Conservation (phyloP, 2,888 invertebrate genomes). For the Athalia rosae region DNA sequence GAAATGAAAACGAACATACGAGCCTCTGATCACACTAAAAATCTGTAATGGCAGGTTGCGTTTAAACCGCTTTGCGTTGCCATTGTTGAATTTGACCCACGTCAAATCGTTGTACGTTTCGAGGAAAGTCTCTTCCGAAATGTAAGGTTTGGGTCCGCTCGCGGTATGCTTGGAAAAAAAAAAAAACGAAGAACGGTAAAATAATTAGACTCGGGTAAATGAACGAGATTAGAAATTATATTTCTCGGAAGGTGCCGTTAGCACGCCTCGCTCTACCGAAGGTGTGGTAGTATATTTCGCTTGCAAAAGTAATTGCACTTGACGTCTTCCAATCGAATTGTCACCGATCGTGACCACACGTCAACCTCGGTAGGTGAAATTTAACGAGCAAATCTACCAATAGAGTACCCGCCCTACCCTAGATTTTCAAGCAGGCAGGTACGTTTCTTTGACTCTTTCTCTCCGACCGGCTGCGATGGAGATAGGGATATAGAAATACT, state of each 20-base stretch:
- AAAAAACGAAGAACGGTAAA: neutral
- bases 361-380: constrained; percentile 36
- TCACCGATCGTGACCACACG: constrained; percentile 45
- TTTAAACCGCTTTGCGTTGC: constrained; percentile 5
- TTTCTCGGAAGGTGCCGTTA: constrained; percentile 24
- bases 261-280: neutral
- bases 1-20: neutral
- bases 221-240: constrained; percentile 37
- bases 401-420: too few relatives aligned
- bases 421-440: constrained; percentile 2
- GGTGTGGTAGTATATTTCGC: constrained; percentile 30
- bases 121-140: neutral
- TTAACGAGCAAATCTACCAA: constrained; percentile 35
- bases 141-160: constrained; percentile 3
- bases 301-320: constrained; percentile 29
- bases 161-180: constrained; percentile 2
- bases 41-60: constrained; percentile 26
- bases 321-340: constrained; percentile 45
- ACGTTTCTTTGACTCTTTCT: constrained; percentile 27
- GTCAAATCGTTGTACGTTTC: constrained; percentile 12
- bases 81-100: constrained; percentile 15
- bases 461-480: too few relatives aligned
- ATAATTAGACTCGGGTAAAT: neutral
- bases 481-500: too few relatives aligned
- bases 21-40: constrained; percentile 3